Evolutionary conservation across 2,797 vertebrate genomes (phyloP), one percentile per base, ranked within the genome.

Genomic region (Gadopsis marmoratus): DNA sequence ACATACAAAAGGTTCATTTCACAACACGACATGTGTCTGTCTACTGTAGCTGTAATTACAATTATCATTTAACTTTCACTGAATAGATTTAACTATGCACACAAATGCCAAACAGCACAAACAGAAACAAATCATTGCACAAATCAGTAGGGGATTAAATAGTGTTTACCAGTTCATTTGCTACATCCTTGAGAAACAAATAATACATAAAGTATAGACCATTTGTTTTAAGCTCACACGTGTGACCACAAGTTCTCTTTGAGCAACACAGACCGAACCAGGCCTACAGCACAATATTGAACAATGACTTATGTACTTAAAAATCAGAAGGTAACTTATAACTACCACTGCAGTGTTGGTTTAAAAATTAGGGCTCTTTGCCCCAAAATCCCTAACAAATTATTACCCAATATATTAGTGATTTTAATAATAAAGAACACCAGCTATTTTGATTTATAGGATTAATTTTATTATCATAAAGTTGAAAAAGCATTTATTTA

Each of bases 281-380:
- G 45, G 9, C 47, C 9, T 17, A 14, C 4, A 45, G 19, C n/a
- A 45, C 17, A 59, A 33, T 7, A 16, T 1, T 51, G 4, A 66
- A 39, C 11, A 37, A 21, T 50, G 17, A 14, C 13, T 37, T 19
- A 41, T 19, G 26, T 80, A 82, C 68, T 77, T 84, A 75, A 65
- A 66, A n/a, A 53, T 61, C 14, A 47, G 33, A 54, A 47, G 29
- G 14, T 35, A 26, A 13, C 7, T 7, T 35, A 31, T 35, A 60
- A 48, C 39, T 35, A 33, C 33, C 31, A 19, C 2, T 9, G 3
- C 37, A 39, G 37, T 39, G 37, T 39, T 39, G 37, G 10, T 39
- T 39, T 39, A 39, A 39, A 11, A 39, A 39, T 10, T 39, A 39
- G 37, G 37, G 37, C 9, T 10, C 37, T 39, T 39, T 26, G 37